A percentile compares a stretch with the other conserved stretches of the same genome.
Evolutionary conservation across 2,113 vertebrate species (phyloP).

Genomic region (Grus americana): DNA sequence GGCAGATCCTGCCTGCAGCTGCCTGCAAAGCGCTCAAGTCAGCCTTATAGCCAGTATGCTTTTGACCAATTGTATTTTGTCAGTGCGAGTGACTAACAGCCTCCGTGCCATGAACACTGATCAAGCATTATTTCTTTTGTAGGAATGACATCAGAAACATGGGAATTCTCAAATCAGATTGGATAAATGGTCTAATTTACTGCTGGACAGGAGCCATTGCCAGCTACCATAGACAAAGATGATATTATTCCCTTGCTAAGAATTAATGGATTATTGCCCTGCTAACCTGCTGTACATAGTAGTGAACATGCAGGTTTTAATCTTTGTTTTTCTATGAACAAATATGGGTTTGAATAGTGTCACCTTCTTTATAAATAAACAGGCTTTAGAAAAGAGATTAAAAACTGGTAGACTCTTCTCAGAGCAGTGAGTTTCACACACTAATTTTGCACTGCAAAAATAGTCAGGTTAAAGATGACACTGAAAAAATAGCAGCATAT

Average conservation of each 20-base stretch:
- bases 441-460: not conserved
- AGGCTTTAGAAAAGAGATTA: not conserved
- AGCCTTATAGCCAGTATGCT: not conserved
- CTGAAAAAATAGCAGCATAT: not conserved
- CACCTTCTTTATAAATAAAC: not conserved
- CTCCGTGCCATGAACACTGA: not conserved
- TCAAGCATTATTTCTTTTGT: not conserved
- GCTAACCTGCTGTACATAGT: not conserved
- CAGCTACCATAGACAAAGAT: not conserved
- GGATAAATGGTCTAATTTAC: not conserved
- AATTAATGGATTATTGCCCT: not conserved
- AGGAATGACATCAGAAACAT: not conserved
- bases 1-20: not conserved
- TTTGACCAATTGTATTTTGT: not conserved
- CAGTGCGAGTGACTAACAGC: not conserved
- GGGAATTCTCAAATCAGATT: not conserved
- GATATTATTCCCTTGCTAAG: not conserved
- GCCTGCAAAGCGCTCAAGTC: not conserved
- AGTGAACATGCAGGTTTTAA: not conserved
- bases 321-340: not conserved
- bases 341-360: not conserved
- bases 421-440: not conserved
- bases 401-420: not conserved
- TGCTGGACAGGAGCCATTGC: not conserved
- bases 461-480: not conserved